Base-by-base conservation (phyloP, 2,888 invertebrate genomes). In the Folsomia candida region DNA sequence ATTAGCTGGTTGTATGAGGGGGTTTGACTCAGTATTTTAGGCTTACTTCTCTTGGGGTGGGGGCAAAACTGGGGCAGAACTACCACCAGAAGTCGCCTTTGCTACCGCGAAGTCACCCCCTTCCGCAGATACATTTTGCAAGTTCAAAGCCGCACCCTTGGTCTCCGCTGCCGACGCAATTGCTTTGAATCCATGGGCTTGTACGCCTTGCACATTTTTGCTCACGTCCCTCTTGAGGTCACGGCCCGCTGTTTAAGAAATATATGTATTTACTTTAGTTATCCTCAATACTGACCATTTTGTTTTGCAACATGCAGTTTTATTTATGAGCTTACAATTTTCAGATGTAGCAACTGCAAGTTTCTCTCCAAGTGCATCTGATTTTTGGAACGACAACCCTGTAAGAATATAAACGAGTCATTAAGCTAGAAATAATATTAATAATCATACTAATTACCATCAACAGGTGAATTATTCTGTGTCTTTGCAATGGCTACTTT, bases 41-140 rank as follows among this genome's bases (percentile, higher is more conserved):
- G n/a, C n/a, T n/a, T n/a, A n/a, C n/a, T n/a, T n/a, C n/a, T n/a
- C n/a, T 22, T 54, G 6, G 11, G 18, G 18, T 54, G 54, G 54
- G 20, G 54, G 18, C 11, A 54, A 22, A n/a, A n/a, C n/a, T 54
- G 54, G 54, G 18, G n/a, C 11, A n/a, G 54, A 4, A 20, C 6
- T 20, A n/a, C 11, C 11, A 54, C 47, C 63, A 11, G 63, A 64
- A 22, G 22, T n/a, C 24, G 63, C 63, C 3, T 28, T 47, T 2
- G 63, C 63, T 2, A 64, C 25, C 2, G 63, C 63, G 6, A 64
- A 25, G 4, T 64, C 24, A 6, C 63, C 63, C 11, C 63, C 63
- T 20, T 37, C 24, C 14, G 63, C 63, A n/a, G 14, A 18, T 14
- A 64, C 63, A 2, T 51, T 37, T 51, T 64, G 63, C 18, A 64